Evolutionary conservation across 2,888 invertebrate species (phyloP).

Genomic region (Drosophila parthenogenetica): DNA sequence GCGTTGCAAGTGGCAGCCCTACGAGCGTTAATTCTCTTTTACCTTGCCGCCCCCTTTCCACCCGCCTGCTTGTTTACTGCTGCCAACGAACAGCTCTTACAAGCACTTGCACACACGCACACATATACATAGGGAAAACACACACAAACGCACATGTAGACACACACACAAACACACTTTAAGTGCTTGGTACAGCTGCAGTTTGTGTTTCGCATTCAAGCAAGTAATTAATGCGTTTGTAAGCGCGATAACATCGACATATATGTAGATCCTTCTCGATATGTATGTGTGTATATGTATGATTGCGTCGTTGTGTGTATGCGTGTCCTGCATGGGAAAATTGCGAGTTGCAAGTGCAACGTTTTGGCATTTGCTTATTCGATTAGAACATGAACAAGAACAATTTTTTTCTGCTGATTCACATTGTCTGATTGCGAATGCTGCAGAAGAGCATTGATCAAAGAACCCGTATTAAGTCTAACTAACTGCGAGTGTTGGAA

Average conservation of each 20-base stretch:
- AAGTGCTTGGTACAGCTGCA: constrained; percentile 10
- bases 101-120: constrained; percentile 29
- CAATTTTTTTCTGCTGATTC: constrained; percentile 21
- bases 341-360: constrained; percentile 23
- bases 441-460: constrained; percentile 2
- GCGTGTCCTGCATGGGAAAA: constrained; percentile 6
- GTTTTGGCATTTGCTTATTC: constrained; percentile 43
- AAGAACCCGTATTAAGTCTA: neutral
- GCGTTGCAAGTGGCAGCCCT: constrained; percentile 49
- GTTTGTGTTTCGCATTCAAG: constrained; percentile 30
- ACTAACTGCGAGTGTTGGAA: constrained; percentile 1
- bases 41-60: constrained; percentile 10
- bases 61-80: constrained; percentile 3
- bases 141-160: constrained; percentile 8
- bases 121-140: neutral
- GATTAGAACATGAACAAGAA: constrained; percentile 43
- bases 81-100: constrained; percentile 23
- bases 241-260: constrained; percentile 42
- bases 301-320: constrained; percentile 2
- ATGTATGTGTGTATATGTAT: neutral
- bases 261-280: constrained; percentile 6
- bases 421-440: constrained; percentile 15
- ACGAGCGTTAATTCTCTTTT: constrained; percentile 50
- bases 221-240: constrained; percentile 53
- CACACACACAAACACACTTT: neutral